Evolutionary conservation across 2,797 vertebrate species (phyloP).

Genomic region (Echiichthys vipera): DNA sequence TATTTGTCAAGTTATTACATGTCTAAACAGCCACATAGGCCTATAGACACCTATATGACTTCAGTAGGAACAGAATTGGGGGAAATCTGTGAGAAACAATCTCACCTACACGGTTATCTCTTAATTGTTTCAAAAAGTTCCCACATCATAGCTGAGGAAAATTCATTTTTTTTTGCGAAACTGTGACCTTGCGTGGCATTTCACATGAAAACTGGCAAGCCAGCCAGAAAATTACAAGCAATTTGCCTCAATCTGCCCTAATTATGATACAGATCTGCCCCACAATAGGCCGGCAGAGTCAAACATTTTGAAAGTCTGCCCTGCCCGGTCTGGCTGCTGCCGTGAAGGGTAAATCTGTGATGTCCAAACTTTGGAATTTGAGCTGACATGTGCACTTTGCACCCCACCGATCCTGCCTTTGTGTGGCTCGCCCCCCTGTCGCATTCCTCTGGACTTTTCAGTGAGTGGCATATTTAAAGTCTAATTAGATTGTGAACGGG

Average conservation of each 20-base stretch:
- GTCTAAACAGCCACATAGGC: neutral
- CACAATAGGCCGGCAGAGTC: constrained; percentile 69
- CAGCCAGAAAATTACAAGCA: constrained; percentile 77
- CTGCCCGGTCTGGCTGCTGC: constrained; percentile 52
- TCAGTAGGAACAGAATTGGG: neutral
- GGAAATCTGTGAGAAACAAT: neutral
- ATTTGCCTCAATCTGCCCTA: constrained; percentile 77
- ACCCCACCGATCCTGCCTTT: constrained; percentile 67
- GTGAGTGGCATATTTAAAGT: constrained; percentile 57
- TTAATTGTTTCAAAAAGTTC: constrained; percentile 16
- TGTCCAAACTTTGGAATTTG: constrained; percentile 81
- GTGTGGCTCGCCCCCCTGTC: constrained; percentile 42
- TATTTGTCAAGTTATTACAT: constrained; percentile 12
- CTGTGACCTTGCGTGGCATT: constrained; percentile 60
- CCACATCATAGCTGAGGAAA: neutral
- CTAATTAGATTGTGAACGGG: constrained; percentile 69
- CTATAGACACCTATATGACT: constrained; percentile 3
- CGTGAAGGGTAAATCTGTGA: constrained; percentile 61
- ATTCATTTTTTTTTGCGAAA: constrained; percentile 17
- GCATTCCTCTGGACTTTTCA: constrained; percentile 74
- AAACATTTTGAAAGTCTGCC: constrained; percentile 60
- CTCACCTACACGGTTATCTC: neutral
- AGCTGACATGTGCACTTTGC: constrained; percentile 79
- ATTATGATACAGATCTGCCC: constrained; percentile 80
- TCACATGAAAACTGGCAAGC: constrained; percentile 68